Evolutionary conservation across 1,140 invertebrate genomes (phyloP).

Genomic region (Oreohelix idahoensis): DNA sequence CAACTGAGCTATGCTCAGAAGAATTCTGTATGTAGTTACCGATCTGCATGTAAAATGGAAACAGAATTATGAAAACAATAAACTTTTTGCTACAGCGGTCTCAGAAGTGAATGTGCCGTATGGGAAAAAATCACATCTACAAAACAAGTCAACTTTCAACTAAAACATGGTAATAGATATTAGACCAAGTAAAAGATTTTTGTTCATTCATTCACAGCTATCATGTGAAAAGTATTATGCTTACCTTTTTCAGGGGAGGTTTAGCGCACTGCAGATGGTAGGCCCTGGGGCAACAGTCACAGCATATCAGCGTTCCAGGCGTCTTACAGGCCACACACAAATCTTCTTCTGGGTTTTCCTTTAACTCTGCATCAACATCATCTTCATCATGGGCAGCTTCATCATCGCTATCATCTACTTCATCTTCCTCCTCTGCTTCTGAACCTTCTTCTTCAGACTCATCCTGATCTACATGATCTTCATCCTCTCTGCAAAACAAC

Average conservation of each 20-base stretch:
- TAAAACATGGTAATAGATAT: too few relatives aligned
- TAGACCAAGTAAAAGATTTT: too few relatives aligned
- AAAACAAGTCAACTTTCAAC: too few relatives aligned
- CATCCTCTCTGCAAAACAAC: constrained; percentile 52
- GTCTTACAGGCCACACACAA: constrained; percentile 67
- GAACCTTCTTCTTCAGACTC: constrained; percentile 54
- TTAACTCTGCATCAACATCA: constrained; percentile 57
- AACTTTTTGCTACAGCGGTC: too few relatives aligned
- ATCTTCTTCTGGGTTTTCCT: constrained; percentile 63
- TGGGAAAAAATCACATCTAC: too few relatives aligned
- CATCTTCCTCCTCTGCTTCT: constrained; percentile 58
- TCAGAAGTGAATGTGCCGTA: too few relatives aligned
- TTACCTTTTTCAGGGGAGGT: constrained; percentile 86
- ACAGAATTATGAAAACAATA: too few relatives aligned
- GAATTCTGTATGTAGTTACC: too few relatives aligned
- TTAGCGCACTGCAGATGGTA: constrained; percentile 95
- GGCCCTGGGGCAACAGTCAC: constrained; percentile 92
- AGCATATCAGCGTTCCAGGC: constrained; percentile 82
- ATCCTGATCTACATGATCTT: constrained; percentile 60
- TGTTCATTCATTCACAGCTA: too few relatives aligned
- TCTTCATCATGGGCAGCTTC: constrained; percentile 48
- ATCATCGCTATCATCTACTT: constrained; percentile 57
- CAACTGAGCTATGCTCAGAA: too few relatives aligned
- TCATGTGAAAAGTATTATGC: neutral
- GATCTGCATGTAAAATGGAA: too few relatives aligned